phyloP scores from a whole-genome alignment of 1,140 invertebrate species.

The Zaprionus africanus region DNA sequence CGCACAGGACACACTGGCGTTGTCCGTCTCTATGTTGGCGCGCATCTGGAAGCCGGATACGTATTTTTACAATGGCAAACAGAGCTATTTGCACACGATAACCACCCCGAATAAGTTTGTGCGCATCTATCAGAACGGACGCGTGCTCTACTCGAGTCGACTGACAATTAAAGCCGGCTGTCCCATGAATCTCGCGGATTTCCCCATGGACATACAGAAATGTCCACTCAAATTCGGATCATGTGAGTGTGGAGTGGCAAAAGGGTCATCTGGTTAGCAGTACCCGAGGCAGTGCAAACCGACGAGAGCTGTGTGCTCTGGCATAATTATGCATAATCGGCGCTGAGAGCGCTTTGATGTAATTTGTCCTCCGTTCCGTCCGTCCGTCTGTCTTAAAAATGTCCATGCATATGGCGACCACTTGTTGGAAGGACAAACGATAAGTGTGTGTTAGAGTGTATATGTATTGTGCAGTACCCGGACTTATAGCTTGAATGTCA shows the following conservation, averaged over 20 bases:
- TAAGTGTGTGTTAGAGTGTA: neutral
- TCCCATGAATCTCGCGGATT: constrained; percentile 96
- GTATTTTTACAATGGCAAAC: constrained; percentile 94
- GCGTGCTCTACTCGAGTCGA: constrained; percentile 92
- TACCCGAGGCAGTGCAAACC: neutral
- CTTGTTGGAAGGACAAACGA: constrained; percentile 59
- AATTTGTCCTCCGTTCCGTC: constrained; percentile 41
- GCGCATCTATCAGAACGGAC: constrained; percentile 91
- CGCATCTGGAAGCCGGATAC: constrained; percentile 96
- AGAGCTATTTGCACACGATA: constrained; percentile 94
- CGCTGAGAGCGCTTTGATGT: constrained; percentile 67
- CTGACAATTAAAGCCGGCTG: constrained; percentile 96
- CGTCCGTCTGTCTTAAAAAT: constrained; percentile 23
- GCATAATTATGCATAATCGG: constrained; percentile 78
- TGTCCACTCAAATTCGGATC: constrained; percentile 95
- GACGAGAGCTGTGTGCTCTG: constrained; percentile 19
- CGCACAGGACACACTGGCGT: constrained; percentile 87
- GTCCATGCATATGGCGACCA: constrained; percentile 53
- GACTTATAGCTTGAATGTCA: constrained; percentile 45
- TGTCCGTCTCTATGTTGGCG: constrained; percentile 91
- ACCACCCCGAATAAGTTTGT: constrained; percentile 96
- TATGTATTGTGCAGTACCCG: neutral
- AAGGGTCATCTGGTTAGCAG: neutral
- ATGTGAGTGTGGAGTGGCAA: constrained; percentile 87
- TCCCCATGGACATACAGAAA: constrained; percentile 95